phyloP scores from a whole-genome alignment of 2,113 vertebrate genomes.

The Pachycephala philippinensis region DNA sequence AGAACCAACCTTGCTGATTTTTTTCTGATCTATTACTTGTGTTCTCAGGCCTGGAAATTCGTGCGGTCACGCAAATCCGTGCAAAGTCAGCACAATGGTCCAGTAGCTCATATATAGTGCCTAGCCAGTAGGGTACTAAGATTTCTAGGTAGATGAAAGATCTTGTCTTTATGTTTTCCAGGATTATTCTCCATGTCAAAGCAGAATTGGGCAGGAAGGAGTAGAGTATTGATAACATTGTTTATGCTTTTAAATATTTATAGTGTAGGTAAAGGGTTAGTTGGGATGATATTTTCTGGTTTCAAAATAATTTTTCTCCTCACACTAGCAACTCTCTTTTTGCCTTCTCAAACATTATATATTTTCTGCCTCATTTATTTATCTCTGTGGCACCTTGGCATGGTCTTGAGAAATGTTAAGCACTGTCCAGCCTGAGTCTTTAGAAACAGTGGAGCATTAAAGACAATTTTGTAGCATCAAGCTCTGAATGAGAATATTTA shows the following conservation, averaged over 20 bases:
- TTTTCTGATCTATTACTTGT: background rate
- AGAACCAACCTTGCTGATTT: background rate
- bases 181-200: background rate
- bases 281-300: background rate
- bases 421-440: background rate
- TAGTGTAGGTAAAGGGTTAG: background rate
- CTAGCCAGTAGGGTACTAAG: background rate
- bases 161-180: background rate
- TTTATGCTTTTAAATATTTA: background rate
- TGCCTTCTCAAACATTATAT: background rate
- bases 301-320: background rate
- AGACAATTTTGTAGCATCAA: background rate
- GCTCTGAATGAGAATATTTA: background rate
- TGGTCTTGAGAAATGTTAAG: background rate
- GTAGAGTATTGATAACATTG: background rate
- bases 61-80: rapidly evolving
- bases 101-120: background rate
- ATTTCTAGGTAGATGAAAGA: background rate
- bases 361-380: background rate
- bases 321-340: background rate
- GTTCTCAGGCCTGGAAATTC: background rate
- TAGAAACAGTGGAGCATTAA: background rate
- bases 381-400: background rate
- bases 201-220: background rate
- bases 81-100: background rate